Conservation (phyloP, 2,888 invertebrate species). For the Latrodectus elegans region DNA sequence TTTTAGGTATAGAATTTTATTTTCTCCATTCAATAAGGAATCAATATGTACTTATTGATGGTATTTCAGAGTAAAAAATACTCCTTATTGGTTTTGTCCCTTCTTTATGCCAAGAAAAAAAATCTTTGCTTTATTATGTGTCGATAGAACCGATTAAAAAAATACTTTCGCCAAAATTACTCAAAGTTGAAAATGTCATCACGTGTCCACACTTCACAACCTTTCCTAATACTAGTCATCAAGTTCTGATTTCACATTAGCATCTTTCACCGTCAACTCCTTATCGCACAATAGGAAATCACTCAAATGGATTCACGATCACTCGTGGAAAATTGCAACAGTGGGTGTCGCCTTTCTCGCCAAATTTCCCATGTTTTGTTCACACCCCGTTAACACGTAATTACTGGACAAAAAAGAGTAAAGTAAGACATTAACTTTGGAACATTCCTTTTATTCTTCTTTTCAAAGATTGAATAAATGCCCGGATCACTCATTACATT, state of each 20-base stretch:
- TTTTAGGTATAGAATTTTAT: no score
- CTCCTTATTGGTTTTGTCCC: no score
- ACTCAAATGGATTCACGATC: constrained; percentile 1
- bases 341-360: constrained; percentile 6
- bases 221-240: constrained; percentile 26
- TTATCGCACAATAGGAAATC: not conserved
- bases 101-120: not conserved
- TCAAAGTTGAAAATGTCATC: constrained; percentile 4
- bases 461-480: not conserved
- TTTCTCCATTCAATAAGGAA: no score
- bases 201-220: constrained; percentile 12
- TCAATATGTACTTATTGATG: no score
- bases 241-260: not conserved
- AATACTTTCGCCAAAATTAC: not conserved
- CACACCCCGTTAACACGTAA: constrained; percentile 59
- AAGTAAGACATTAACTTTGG: constrained; percentile 17
- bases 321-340: constrained; percentile 27
- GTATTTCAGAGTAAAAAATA: no score
- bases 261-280: not conserved
- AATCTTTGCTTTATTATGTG: not conserved
- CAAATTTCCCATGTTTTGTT: constrained; percentile 42
- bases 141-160: not conserved
- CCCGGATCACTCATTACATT: constrained; percentile 27
- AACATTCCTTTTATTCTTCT: not conserved
- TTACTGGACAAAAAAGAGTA: constrained; percentile 18